Base-by-base conservation (phyloP, 1,140 invertebrate species). In the Meteorus sp. region DNA sequence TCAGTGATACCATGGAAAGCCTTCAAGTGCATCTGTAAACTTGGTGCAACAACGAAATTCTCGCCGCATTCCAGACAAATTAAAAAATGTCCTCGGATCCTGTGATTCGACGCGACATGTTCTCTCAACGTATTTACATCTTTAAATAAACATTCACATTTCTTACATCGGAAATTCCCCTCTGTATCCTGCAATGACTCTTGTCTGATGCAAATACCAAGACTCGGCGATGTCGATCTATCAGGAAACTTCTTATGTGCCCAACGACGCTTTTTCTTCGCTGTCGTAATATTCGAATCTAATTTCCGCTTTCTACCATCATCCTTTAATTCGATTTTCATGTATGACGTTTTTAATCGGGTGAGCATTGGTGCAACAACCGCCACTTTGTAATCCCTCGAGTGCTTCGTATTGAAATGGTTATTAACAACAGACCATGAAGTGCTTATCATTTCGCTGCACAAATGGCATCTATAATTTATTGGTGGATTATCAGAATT, bases 51-150 rank as follows among this genome's bases (percentile, higher is more conserved):
- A 11, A 85, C 83, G 67, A 88, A 88, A 70, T 85, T 86, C 58
- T 85, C 80, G 1, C 86, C 86, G 66, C 87, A 89, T 67, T 89
- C 87, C 68, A 87, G 74, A 65, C 87, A 89, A 53, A 87, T 67
- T 15, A 78, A 81, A 65, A 85, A 86, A 39, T 83, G 79, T 52
- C 80, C 84, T 19, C 79, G 82, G 8, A 83, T 78, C 53, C 85
- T 79, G 62, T 83, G 82, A 70, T 84, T 83, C 2, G 59, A 68
- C 0, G 77, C 73, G 11, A 87, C 79, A 62, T 88, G 86, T 11
- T 69, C 64, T 44, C 84, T 78, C 59, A 87, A 73, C 1, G 64
- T 48, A 8, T 73, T 17, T 61, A 79, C 82, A 35, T 79, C 69
- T 9, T 65, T 61, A 25, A 73, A 75, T 13, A 59, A 64, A 56